Conservation (phyloP, 2,888 invertebrate genomes). For the Anthophora plumipes region DNA sequence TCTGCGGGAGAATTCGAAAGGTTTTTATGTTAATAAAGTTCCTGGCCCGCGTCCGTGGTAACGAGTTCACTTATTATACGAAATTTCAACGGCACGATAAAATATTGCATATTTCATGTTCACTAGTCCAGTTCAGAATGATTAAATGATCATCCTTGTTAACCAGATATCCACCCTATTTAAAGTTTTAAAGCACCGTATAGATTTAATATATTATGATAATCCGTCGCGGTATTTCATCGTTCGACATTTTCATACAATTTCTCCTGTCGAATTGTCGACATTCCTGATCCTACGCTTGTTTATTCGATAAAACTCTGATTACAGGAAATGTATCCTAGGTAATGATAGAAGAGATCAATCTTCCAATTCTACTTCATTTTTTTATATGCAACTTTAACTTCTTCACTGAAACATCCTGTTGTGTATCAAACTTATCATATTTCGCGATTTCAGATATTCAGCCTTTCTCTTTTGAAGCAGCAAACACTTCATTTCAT, state of each 20-base stretch:
- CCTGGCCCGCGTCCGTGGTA: neutral
- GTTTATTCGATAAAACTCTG: too few species aligned
- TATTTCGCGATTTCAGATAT: too few species aligned
- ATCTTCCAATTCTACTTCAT: too few species aligned
- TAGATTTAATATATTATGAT: neutral
- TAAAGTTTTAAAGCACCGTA: neutral
- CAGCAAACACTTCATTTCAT: too few species aligned
- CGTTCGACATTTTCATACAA: neutral
- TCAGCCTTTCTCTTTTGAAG: too few species aligned
- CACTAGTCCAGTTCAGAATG: neutral
- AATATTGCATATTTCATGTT: neutral
- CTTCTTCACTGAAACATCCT: too few species aligned
- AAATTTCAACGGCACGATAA: neutral
- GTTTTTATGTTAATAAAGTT: slow-evolving; percentile 1
- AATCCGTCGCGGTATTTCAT: neutral
- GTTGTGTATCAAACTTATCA: too few species aligned
- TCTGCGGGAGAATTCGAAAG: neutral
- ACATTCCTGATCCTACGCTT: too few species aligned
- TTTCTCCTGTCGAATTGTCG: too few species aligned
- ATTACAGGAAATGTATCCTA: too few species aligned
- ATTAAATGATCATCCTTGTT: neutral
- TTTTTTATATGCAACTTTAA: too few species aligned
- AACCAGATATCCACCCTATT: neutral
- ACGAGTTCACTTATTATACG: neutral
- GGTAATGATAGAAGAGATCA: too few species aligned